Conservation (phyloP, 1,140 invertebrate genomes). For the Drosophila kepulauana region DNA sequence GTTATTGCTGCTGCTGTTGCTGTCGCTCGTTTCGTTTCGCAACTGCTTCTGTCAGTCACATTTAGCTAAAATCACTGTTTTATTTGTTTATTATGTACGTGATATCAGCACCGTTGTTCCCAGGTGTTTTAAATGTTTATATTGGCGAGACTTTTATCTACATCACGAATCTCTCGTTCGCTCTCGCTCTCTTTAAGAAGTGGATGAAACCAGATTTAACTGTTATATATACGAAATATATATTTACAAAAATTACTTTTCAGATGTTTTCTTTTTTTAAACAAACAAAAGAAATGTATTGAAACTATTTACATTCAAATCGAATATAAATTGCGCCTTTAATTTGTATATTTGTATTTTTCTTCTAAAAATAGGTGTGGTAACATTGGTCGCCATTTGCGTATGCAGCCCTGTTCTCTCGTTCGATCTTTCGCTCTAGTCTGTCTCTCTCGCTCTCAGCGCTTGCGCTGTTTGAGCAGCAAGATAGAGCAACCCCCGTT, state of each 20-base stretch:
- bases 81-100: slow-evolving; percentile 79
- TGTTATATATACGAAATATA: slow-evolving; percentile 1
- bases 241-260: not conserved
- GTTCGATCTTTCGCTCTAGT: slow-evolving; percentile 21
- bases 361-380: slow-evolving; percentile 23
- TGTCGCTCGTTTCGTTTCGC: slow-evolving; percentile 35
- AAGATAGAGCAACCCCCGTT: slow-evolving; percentile 32
- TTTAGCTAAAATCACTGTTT: slow-evolving; percentile 77
- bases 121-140: slow-evolving; percentile 49
- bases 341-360: not conserved
- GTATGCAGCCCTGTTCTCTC: slow-evolving; percentile 34
- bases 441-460: slow-evolving; percentile 22
- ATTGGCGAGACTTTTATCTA: slow-evolving; percentile 61
- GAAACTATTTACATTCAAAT: not conserved
- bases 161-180: too few relatives aligned
- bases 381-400: slow-evolving; percentile 13
- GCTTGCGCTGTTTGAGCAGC: slow-evolving; percentile 33
- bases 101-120: slow-evolving; percentile 61
- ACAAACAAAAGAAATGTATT: not conserved
- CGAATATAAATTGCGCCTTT: slow-evolving; percentile 24
- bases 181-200: slow-evolving; percentile 19
- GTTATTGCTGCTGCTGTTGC: slow-evolving; percentile 58
- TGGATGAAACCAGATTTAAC: not conserved
- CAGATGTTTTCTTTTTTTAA: not conserved
- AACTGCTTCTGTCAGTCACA: slow-evolving; percentile 67